Evolutionary conservation across 2,888 invertebrate species (phyloP).

Genomic region (Melanophora roralis): DNA sequence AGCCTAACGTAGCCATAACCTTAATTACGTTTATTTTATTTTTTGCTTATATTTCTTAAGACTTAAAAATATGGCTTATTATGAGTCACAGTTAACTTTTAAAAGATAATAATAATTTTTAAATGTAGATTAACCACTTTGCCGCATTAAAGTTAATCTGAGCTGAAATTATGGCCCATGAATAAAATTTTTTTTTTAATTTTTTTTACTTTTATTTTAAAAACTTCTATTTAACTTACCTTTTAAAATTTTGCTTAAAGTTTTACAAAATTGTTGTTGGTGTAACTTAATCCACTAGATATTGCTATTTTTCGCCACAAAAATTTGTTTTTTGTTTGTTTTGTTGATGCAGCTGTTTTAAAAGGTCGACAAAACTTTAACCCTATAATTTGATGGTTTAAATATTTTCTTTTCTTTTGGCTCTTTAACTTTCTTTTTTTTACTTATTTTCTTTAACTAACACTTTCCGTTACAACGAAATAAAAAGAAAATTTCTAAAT

Average conservation of each 20-base stretch:
- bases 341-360: not conserved
- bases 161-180: too few relatives aligned
- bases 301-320: not conserved
- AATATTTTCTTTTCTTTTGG: constrained; percentile 10
- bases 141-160: too few relatives aligned
- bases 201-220: too few relatives aligned
- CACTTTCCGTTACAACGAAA: constrained; percentile 28
- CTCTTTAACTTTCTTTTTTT: not conserved
- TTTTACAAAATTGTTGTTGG: not conserved
- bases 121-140: too few relatives aligned
- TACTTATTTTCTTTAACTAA: constrained; percentile 2
- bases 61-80: too few relatives aligned
- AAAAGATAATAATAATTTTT: too few relatives aligned
- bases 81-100: too few relatives aligned
- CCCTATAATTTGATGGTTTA: constrained; percentile 35
- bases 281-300: constrained; percentile 27
- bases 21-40: too few relatives aligned
- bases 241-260: not conserved
- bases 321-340: not conserved
- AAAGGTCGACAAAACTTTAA: constrained; percentile 35
- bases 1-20: too few relatives aligned
- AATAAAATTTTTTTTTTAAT: too few relatives aligned
- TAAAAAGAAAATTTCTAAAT: constrained; percentile 20
- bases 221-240: not conserved
- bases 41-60: too few relatives aligned